Base-by-base conservation (phyloP, 2,888 invertebrate species). In the Lasioglossum zephyrum region DNA sequence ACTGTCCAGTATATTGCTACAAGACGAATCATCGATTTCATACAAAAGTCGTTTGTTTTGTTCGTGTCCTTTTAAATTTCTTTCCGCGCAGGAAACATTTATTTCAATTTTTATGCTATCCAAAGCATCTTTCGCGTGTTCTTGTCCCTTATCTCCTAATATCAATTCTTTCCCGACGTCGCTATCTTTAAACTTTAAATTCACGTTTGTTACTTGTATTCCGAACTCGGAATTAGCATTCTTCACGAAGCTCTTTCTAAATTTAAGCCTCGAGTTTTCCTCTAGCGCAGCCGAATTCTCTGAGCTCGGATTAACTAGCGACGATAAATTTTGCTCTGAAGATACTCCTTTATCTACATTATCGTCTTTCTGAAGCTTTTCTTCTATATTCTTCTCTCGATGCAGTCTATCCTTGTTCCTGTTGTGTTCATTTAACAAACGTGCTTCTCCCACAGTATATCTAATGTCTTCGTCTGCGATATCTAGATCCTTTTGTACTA, bases 41-140 rank as follows among this genome's bases (percentile, higher is more conserved):
- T 81, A 87, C 26, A 80, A 44, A 11, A 87, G 1, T 39, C 57
- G 77, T 63, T 81, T 83, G 16, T 69, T 85, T 31, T 73, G 81
- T 73, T 82, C 83, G 36, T 82, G 81, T 44, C 84, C 84, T 26
- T 81, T 86, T 0, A 78, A 72, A 31, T 89, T 92, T 26, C 89
- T 91, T 6, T 95, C 95, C 4, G 92, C 90, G n/a, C 94, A 91
- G 9, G 94, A 95, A 4, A 95, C 91, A 53, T 95, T 95, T 39
- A 95, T 95, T 73, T 95, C 94, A 5, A 95, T 95, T 81, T 94
- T 94, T 26, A 95, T 94, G 0, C 92, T 93, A 22, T 94, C 94
- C 8, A 92, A 77, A 1, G 88, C 76, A 22, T 93, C 91, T 41
- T 88, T 90, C 0, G 36, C 66, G 2, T 84, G 81, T 13, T 82